A percentile compares a stretch with the other conserved stretches of the same genome.
phyloP scores from a whole-genome alignment of 2,888 invertebrate genomes.

The Lymantria dispar region DNA sequence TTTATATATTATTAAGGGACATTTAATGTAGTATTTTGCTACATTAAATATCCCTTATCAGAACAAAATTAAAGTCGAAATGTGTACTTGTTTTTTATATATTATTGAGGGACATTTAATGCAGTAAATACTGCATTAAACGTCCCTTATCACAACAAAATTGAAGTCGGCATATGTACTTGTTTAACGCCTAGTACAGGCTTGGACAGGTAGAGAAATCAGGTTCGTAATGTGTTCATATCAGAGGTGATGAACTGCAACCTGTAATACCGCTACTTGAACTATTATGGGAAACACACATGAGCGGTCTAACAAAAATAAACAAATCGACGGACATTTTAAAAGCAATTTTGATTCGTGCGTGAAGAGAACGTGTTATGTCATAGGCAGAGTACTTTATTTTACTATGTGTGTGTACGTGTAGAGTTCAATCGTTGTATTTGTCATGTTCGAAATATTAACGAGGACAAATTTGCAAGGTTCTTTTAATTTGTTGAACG shows the following conservation, averaged over 20 bases:
- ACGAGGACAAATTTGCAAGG: slow-evolving; percentile 54
- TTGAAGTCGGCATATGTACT: neutral
- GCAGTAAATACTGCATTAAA: too few species aligned
- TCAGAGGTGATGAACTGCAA: slow-evolving; percentile 35
- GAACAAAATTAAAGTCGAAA: too few species aligned
- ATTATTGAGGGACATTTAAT: too few species aligned
- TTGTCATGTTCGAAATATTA: slow-evolving; percentile 40
- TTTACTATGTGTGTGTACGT: neutral
- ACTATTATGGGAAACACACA: slow-evolving; percentile 27
- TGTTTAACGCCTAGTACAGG: slow-evolving; percentile 6
- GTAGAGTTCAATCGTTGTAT: slow-evolving; percentile 10
- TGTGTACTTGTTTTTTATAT: too few species aligned
- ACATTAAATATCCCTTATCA: too few species aligned
- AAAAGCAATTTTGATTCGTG: slow-evolving; percentile 4
- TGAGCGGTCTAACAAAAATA: slow-evolving; percentile 15
- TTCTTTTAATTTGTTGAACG: slow-evolving; percentile 59
- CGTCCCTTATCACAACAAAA: too few species aligned
- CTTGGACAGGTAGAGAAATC: slow-evolving; percentile 19
- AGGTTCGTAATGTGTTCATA: slow-evolving; percentile 29
- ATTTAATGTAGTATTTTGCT: too few species aligned
- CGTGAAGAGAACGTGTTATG: slow-evolving; percentile 3
- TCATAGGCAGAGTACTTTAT: neutral
- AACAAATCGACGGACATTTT: slow-evolving; percentile 5
- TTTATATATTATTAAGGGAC: too few species aligned
- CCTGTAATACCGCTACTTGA: slow-evolving; percentile 37